Evolutionary conservation across 2,888 invertebrate species (phyloP), one percentile per base, ranked within the genome.

Genomic region (Artemia sp.): DNA sequence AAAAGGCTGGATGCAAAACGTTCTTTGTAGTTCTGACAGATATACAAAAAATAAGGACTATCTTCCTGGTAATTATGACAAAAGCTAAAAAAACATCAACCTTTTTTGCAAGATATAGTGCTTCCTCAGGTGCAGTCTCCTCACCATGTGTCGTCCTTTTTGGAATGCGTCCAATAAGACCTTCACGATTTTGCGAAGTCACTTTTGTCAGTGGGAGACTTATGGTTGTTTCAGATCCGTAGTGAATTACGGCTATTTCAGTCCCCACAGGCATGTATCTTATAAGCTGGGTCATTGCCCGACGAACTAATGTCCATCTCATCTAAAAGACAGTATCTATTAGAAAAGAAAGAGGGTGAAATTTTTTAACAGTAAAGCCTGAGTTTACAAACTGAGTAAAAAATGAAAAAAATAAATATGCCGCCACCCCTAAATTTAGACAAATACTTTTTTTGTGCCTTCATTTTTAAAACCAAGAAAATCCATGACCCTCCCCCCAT

Each of bases 131-230:
- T 19, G 14, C n/a, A 10, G 24, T 19, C 64, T 58, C 64, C 64
- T 11, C 64, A 8, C 24, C 64, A n/a, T 58, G 64, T n/a, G 64
- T 19, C 2, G 64, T 24, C 64, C 24, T 58, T 24, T 74, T 72
- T 38, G 76, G 76, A 70, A 76, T 74, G 64, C 76, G 69, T 51
- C 76, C 75, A 69, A 74, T 73, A 11, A 76, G 72, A 53, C 73
- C 73, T 67, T 76, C 76, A 66, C 75, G 72, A 70, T 76, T 76
- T 51, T 74, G 73, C 52, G 74, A 73, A 50, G 73, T 75, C 67
- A 75, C 73, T 19, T 73, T 71, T 7, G 75, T 75, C 52, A 74
- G 71, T 24, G 75, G 75, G 58, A 76, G 73, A 70, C 73, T 74
- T 67, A 75, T 70, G 51, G 72, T 71, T 19, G 74, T 73, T 19